Evolutionary conservation across 1,140 invertebrate genomes (phyloP).

Genomic region (Globodera rostochiensis): DNA sequence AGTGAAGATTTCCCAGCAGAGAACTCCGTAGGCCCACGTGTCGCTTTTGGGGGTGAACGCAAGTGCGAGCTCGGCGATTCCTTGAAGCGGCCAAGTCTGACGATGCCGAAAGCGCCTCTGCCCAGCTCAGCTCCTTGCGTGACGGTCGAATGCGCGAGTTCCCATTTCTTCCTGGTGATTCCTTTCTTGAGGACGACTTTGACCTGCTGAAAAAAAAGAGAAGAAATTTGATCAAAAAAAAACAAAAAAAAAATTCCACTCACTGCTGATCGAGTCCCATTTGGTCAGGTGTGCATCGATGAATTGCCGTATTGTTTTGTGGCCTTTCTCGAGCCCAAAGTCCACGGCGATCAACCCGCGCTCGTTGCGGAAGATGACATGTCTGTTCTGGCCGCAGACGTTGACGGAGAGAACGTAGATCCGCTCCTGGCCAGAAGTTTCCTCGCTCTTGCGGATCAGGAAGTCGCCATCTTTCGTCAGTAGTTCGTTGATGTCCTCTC

Average conservation of each 20-base stretch:
- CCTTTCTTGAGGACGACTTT: constrained; percentile 1
- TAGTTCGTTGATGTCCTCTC: no score
- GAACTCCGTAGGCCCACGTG: constrained; percentile 31
- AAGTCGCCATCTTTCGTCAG: no score
- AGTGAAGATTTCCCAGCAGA: constrained; percentile 32
- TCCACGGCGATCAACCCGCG: not conserved
- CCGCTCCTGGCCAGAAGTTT: no score
- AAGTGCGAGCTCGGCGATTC: not conserved
- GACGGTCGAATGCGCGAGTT: not conserved
- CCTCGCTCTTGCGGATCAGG: no score
- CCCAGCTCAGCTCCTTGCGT: not conserved
- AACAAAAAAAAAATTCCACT: not conserved
- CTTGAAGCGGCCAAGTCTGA: no score
- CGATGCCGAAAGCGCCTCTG: constrained; percentile 12
- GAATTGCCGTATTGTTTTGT: no score
- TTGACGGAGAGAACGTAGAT: no score
- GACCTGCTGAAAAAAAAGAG: not conserved
- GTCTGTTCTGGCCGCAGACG: no score
- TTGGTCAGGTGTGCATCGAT: not conserved
- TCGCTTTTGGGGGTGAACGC: constrained; percentile 47
- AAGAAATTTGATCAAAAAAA: not conserved
- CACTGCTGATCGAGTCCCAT: not conserved
- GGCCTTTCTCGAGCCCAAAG: not conserved
- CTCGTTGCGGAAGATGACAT: not conserved
- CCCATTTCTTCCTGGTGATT: constrained; percentile 10